Base-by-base conservation (phyloP, 2,797 vertebrate species). In the Muscicapa comitata region DNA sequence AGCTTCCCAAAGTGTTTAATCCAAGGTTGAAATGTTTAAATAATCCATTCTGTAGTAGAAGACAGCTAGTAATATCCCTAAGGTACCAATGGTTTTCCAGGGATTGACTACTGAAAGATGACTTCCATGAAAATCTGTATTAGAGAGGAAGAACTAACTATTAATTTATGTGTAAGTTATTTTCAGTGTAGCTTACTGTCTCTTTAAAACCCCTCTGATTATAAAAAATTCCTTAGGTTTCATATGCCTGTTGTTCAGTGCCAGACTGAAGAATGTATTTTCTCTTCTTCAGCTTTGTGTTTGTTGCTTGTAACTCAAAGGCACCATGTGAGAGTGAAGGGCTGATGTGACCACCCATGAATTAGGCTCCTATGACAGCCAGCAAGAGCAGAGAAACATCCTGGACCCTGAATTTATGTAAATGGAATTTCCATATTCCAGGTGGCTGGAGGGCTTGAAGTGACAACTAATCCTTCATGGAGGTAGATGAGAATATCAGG, bases 401-500 rank as follows among this genome's bases (percentile, higher is more conserved):
- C 25, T 25, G 25, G 33, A 38, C 33, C 31, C 28, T 75, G 70
- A 83, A 90, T 91, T 93, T 70, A 86, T 78, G 87, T 72, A 88
- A 96, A 88, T 62, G 40, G 51, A 58, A 92, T 95, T 92, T 95
- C 72, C 66, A 38, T 74, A 47, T 86, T 93, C 78, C 50, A 43
- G 63, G 83, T 91, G 75, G 57, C 68, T 95, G 42, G 57, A 93
- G 81, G 86, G 47, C 82, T 87, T 75, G 68, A 94, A 72, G 65
- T 94, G 86, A 88, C 88, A 89, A 68, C 82, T n/a, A 88, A 79
- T 91, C 57, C 33, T 82, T 93, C 75, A n/a, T 45, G 43, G 66
- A 91, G 42, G 61, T 83, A 91, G 92, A 91, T 89, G 68, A 92
- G 81, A 94, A 31, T 85, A 89, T 91, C 68, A 86, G 54, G 58